Conservation (phyloP, 2,888 invertebrate genomes). For the Chrysodeixis includens region DNA sequence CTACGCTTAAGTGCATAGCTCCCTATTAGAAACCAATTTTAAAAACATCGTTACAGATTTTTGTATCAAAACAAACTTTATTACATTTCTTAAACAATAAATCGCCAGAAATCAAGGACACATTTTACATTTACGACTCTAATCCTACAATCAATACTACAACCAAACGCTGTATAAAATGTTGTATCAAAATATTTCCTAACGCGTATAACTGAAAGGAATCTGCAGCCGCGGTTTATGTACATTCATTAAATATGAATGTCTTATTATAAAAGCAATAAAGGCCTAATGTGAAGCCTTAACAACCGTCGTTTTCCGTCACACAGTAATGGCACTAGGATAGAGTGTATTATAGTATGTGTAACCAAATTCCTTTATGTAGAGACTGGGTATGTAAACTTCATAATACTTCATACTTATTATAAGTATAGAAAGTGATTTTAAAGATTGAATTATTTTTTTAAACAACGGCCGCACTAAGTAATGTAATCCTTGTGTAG, state of each 20-base stretch:
- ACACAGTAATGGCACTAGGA: conserved; percentile 22
- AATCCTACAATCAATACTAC: background rate
- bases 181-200: conserved; percentile 26
- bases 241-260: conserved; percentile 63
- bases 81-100: background rate
- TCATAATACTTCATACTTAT: no score
- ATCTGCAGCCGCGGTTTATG: conserved; percentile 38
- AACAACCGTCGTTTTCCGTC: conserved; percentile 45
- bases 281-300: conserved; percentile 51
- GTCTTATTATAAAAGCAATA: conserved; percentile 60
- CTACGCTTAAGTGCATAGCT: no score
- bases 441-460: no score
- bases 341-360: conserved; percentile 16
- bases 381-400: background rate
- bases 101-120: background rate
- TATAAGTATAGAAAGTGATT: no score
- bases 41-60: no score
- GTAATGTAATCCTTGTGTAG: no score
- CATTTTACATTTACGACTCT: background rate
- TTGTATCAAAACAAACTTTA: no score
- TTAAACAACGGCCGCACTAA: no score
- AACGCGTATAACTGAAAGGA: conserved; percentile 34
- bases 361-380: conserved; percentile 21
- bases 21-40: no score
- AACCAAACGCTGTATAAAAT: conserved; percentile 9